Base-by-base conservation (phyloP, 2,888 invertebrate genomes). In the Watsonalla cultraria region DNA sequence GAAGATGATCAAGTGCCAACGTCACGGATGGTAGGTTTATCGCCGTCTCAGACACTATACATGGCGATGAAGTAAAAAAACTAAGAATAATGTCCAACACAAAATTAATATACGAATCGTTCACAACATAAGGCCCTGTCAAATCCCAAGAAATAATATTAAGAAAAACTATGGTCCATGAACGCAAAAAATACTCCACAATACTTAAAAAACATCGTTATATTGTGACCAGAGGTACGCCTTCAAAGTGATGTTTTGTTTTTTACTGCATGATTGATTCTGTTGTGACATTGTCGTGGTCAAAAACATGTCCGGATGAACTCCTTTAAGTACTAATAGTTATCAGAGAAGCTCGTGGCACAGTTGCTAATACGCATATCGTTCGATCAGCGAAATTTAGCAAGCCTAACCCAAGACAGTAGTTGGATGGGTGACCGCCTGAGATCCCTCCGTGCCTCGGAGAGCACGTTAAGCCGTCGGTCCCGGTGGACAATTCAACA, bases 321-420 rank as follows among this genome's bases (percentile, higher is more conserved):
- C 64, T 58, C 57, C 70, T 69, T 24, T 24, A 24, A 24, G 24
- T 24, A 24, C 24, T 24, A 24, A n/a, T n/a, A n/a, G n/a, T n/a
- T n/a, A n/a, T n/a, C n/a, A n/a, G n/a, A n/a, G n/a, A n/a, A n/a
- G n/a, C n/a, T n/a, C n/a, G n/a, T n/a, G n/a, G n/a, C n/a, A n/a
- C n/a, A n/a, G n/a, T n/a, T n/a, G n/a, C n/a, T n/a, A n/a, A n/a
- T n/a, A n/a, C n/a, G n/a, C n/a, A n/a, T n/a, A n/a, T n/a, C n/a
- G n/a, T n/a, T n/a, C n/a, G n/a, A n/a, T n/a, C n/a, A n/a, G n/a
- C n/a, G n/a, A n/a, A n/a, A n/a, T n/a, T n/a, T n/a, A n/a, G n/a
- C n/a, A n/a, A n/a, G n/a, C n/a, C n/a, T n/a, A n/a, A n/a, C n/a
- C n/a, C n/a, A n/a, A n/a, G n/a, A n/a, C n/a, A n/a, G n/a, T n/a